Percentiles rank a stretch among this genome's conserved stretches.
phyloP scores from a whole-genome alignment of 2,888 invertebrate species.

The Andrena minutula region DNA sequence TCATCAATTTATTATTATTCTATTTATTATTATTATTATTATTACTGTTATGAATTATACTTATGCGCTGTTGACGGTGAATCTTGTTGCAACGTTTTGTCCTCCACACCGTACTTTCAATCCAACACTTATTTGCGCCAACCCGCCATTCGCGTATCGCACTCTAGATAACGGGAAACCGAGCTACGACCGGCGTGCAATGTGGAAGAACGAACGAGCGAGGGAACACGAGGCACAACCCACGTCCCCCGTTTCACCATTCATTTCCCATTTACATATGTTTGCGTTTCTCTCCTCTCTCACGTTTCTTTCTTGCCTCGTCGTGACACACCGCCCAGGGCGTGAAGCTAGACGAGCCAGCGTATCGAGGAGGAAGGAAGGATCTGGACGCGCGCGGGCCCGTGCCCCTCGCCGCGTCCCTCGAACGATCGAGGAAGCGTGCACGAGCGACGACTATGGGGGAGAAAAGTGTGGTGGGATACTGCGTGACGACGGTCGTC shows the following conservation, averaged over 20 bases:
- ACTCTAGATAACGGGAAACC: slow-evolving; percentile 1
- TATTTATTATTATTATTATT: slow-evolving; percentile 44
- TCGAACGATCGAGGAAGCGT: slow-evolving; percentile 21
- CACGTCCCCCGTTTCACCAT: slow-evolving; percentile 3
- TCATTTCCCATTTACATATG: slow-evolving; percentile 3
- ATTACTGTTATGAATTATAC: slow-evolving; percentile 22
- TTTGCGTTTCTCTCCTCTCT: slow-evolving; percentile 10
- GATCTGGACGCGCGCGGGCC: background rate
- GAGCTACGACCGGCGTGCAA: background rate
- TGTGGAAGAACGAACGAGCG: slow-evolving; percentile 25
- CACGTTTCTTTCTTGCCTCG: background rate
- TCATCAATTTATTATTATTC: slow-evolving; percentile 47
- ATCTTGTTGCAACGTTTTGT: slow-evolving; percentile 45
- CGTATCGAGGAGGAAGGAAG: slow-evolving; percentile 14
- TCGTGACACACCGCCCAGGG: background rate
- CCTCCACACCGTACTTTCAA: slow-evolving; percentile 44
- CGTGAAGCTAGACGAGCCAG: slow-evolving; percentile 14
- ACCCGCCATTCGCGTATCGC: slow-evolving; percentile 27
- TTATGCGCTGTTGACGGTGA: slow-evolving; percentile 43
- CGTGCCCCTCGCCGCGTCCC: background rate
- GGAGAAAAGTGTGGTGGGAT: background rate
- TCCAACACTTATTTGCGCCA: slow-evolving; percentile 31
- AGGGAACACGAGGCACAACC: slow-evolving; percentile 29
- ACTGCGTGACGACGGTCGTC: background rate
- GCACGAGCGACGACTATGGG: slow-evolving; percentile 11